Evolutionary conservation across 2,113 vertebrate species (phyloP), one percentile per base, ranked within the genome.

Genomic region (Canis aureus): DNA sequence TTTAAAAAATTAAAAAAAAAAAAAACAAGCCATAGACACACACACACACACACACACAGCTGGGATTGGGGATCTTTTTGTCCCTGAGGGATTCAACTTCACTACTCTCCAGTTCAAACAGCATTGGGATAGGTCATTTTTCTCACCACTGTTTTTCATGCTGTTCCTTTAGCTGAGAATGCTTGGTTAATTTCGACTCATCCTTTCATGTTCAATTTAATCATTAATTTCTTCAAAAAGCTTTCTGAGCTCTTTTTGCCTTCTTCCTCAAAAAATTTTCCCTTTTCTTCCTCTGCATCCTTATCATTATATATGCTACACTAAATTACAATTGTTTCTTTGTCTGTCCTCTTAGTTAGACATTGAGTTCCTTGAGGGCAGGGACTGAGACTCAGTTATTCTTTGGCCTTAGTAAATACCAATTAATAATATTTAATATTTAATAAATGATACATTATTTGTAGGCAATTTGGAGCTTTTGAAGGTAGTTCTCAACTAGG

Each of bases 381-480:
- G 29, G 27, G 16, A 86, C 38, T 49, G 38, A 89, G 53, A 79
- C 57, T 90, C 51, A 32, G n/a, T 86, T 93, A 85, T 67, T 78
- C 49, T 78, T 69, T 89, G n/a, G 57, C 57, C 53, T 82, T 88
- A 85, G 23, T 76, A 90, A 94, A 9, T 38, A 76, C 29, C 92
- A 92, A 83, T 43, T 91, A 83, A n/a, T 73, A 73, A 79, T 81
- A 80, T 76, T 82, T 59, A 94, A 93, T 92, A 88, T 62, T 60
- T 86, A 59, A 93, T 38, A 96, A 93, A 60, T 76, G 8, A 95
- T 69, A 15, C 15, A 59, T 86, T 81, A 92, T 80, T 16, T 74
- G 5, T 86, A 87, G 25, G 25, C 51, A 60, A 25, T 55, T 29
- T 55, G 11, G 60, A 93, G 27, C 25, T 79, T 32, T 8, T 64